Conservation (phyloP, 2,113 vertebrate species). For the Sylvilagus bachmani region DNA sequence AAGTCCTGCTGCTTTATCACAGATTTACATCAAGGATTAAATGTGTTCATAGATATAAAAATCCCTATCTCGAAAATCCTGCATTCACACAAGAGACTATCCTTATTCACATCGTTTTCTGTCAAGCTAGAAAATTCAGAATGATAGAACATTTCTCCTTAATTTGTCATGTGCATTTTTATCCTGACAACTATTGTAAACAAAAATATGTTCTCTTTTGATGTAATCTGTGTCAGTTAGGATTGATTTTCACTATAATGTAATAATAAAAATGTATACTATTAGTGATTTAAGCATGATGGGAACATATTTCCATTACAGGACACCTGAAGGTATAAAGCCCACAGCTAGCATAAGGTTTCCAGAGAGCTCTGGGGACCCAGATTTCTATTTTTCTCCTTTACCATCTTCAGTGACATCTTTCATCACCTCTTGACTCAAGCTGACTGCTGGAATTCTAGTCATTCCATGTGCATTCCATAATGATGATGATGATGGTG, state of each 20-base stretch:
- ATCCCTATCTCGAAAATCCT: constrained; percentile 47
- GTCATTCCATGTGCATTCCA: background rate
- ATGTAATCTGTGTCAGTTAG: background rate
- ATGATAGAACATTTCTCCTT: constrained; percentile 24
- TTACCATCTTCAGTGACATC: background rate
- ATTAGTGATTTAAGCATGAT: background rate
- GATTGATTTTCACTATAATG: constrained; percentile 47
- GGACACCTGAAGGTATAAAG: background rate
- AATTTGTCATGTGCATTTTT: constrained; percentile 31
- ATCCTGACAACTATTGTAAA: background rate
- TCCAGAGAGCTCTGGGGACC: background rate
- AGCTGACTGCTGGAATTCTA: background rate
- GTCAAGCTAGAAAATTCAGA: constrained; percentile 39
- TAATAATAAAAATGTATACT: background rate
- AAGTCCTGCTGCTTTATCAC: constrained; percentile 51
- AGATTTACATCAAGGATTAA: constrained; percentile 66
- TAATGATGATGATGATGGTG: background rate
- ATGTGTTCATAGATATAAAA: constrained; percentile 45
- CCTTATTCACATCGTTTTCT: constrained; percentile 39
- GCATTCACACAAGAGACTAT: background rate
- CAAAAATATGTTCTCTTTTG: constrained; percentile 28
- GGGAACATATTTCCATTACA: background rate
- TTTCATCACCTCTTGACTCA: constrained; percentile 11
- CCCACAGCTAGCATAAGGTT: background rate
- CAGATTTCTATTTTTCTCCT: background rate